phyloP scores from a whole-genome alignment of 2,888 invertebrate species.

The Rhamphomyia laevipes region DNA sequence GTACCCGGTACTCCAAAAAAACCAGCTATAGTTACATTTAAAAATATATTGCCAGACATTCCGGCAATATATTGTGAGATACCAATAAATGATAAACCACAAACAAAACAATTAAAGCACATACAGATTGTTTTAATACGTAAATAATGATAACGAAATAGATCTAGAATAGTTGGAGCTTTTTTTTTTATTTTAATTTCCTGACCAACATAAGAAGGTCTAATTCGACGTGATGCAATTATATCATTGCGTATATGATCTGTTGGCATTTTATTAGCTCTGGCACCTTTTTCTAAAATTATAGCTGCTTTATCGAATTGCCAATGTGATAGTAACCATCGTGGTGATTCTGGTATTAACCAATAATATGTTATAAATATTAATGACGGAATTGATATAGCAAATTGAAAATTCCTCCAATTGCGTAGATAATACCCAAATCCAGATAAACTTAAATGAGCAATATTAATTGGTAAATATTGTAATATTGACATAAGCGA shows the following conservation, averaged over 20 bases:
- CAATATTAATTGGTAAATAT: not conserved
- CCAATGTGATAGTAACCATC: constrained; percentile 63
- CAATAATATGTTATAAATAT: constrained; percentile 52
- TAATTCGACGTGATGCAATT: constrained; percentile 37
- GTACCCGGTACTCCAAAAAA: constrained; percentile 55
- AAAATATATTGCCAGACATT: constrained; percentile 67
- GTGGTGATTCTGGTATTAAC: constrained; percentile 65
- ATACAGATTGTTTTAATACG: constrained; percentile 59
- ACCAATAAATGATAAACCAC: constrained; percentile 79
- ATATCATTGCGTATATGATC: constrained; percentile 33
- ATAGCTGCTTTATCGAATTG: constrained; percentile 47
- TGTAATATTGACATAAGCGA: not conserved
- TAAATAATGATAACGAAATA: constrained; percentile 58
- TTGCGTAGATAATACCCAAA: constrained; percentile 35
- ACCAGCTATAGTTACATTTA: constrained; percentile 72
- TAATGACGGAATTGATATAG: constrained; percentile 47
- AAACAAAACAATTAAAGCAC: constrained; percentile 70
- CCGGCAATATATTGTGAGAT: constrained; percentile 73
- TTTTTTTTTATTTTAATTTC: constrained; percentile 40
- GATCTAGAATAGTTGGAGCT: constrained; percentile 40
- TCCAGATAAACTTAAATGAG: not conserved
- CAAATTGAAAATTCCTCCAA: constrained; percentile 51
- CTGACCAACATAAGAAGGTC: constrained; percentile 30
- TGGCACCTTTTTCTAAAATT: constrained; percentile 53
- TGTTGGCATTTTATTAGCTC: constrained; percentile 40